Conservation (phyloP, 2,888 invertebrate genomes). For the Stictocephala bisonia region DNA sequence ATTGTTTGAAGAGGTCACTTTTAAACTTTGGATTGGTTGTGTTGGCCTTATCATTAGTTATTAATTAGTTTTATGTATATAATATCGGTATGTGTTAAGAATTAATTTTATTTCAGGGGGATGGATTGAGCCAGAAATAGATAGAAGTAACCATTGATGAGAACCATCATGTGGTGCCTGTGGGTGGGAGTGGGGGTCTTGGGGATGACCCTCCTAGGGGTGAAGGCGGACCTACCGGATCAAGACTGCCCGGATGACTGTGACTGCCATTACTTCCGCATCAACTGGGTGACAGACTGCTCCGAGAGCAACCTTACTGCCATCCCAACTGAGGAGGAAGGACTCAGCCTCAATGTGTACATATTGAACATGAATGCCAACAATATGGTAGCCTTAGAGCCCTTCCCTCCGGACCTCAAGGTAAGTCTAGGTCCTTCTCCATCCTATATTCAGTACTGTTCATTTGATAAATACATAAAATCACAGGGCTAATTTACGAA, state of each 20-base stretch:
- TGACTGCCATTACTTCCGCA: slow-evolving; percentile 79
- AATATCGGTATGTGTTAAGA: no score
- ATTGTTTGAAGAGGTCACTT: no score
- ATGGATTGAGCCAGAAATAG: no score
- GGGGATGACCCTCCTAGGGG: slow-evolving; percentile 37
- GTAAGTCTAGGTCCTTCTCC: slow-evolving; percentile 63
- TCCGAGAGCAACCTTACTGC: slow-evolving; percentile 79
- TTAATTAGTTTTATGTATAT: no score
- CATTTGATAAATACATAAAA: no score
- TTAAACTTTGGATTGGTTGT: no score
- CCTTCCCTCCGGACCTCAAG: slow-evolving; percentile 76
- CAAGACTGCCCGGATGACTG: slow-evolving; percentile 79
- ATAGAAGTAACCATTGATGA: not conserved
- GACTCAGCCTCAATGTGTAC: slow-evolving; percentile 77
- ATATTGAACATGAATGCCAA: slow-evolving; percentile 78
- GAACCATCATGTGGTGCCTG: not conserved
- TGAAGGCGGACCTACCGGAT: slow-evolving; percentile 48
- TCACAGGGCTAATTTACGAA: no score
- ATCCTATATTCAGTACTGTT: no score
- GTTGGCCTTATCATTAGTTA: no score
- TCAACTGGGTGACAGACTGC: slow-evolving; percentile 82
- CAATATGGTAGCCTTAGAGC: slow-evolving; percentile 69
- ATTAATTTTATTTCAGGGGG: no score
- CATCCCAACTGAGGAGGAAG: slow-evolving; percentile 72
- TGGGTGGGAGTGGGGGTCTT: slow-evolving; percentile 7